Evolutionary conservation across 2,888 invertebrate genomes (phyloP).

Genomic region (Apodemia duryi): DNA sequence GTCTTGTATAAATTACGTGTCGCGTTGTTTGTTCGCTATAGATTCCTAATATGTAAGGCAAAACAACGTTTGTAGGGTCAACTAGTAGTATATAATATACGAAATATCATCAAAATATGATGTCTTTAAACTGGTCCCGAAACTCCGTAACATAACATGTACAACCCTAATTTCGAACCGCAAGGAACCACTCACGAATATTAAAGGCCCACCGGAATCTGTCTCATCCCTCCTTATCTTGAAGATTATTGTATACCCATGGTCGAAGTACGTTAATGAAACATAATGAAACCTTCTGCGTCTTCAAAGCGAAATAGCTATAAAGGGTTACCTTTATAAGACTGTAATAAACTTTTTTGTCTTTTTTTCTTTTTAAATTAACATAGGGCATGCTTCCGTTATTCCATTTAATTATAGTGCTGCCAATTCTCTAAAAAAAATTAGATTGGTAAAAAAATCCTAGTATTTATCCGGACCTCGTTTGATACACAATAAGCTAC

Average conservation of each 20-base stretch:
- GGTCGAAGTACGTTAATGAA: conserved; percentile 25
- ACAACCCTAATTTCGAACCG: conserved; percentile 4
- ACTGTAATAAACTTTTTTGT: neutral
- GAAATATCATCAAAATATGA: neutral
- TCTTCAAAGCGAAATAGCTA: conserved; percentile 1
- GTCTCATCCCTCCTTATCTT: conserved; percentile 26
- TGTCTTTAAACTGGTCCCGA: neutral
- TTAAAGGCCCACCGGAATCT: conserved; percentile 30
- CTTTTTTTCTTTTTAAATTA: neutral
- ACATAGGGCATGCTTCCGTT: neutral
- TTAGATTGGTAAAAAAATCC: no score
- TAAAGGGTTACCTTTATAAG: neutral
- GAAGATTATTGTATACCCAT: conserved; percentile 27
- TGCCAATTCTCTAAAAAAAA: neutral
- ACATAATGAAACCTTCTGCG: conserved; percentile 23
- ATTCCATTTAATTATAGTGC: neutral
- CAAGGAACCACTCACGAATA: conserved; percentile 31
- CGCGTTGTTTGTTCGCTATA: no score
- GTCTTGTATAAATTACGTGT: no score
- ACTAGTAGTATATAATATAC: no score
- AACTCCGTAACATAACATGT: neutral
- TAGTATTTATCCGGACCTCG: no score
- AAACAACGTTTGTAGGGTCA: no score
- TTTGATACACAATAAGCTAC: no score
- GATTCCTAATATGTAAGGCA: no score